Conservation (phyloP, 2,113 vertebrate species). For the Melanocharis versteri region DNA sequence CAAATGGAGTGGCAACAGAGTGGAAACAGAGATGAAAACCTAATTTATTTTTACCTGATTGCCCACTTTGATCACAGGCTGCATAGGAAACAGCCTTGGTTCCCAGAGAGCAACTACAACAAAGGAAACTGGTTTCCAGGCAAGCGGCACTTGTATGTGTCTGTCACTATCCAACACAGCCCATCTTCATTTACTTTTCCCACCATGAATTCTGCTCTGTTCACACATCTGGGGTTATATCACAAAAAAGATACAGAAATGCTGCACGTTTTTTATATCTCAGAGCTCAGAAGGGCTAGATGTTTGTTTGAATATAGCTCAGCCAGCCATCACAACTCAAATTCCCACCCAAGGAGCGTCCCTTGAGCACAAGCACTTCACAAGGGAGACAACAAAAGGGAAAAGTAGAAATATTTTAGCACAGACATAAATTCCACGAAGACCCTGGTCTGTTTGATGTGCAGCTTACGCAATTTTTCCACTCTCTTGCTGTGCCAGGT, state of each 20-base stretch:
- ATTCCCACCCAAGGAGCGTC: not conserved
- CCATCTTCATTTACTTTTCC: not conserved
- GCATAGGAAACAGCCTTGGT: not conserved
- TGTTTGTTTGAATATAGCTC: not conserved
- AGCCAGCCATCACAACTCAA: not conserved
- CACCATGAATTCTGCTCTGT: not conserved
- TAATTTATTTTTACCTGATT: not conserved
- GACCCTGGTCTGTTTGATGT: not conserved
- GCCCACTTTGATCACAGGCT: not conserved
- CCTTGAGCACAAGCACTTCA: not conserved
- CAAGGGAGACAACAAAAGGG: not conserved
- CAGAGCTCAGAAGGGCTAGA: not conserved
- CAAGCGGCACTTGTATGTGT: fast-evolving
- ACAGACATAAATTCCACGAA: not conserved
- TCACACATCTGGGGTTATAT: not conserved
- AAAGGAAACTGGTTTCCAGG: not conserved
- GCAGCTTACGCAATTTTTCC: not conserved
- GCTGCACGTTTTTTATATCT: not conserved
- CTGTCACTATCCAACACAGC: not conserved
- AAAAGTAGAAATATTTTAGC: not conserved
- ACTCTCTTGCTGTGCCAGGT: not conserved
- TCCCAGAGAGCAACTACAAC: no score
- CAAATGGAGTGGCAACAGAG: no score
- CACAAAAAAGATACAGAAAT: not conserved
- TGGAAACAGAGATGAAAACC: not conserved